These are phyloP conservation scores for Gisinianus flammeolus DNA, from an alignment of 2,888 invertebrate genomes.

Conservation along the genomic window DNA sequence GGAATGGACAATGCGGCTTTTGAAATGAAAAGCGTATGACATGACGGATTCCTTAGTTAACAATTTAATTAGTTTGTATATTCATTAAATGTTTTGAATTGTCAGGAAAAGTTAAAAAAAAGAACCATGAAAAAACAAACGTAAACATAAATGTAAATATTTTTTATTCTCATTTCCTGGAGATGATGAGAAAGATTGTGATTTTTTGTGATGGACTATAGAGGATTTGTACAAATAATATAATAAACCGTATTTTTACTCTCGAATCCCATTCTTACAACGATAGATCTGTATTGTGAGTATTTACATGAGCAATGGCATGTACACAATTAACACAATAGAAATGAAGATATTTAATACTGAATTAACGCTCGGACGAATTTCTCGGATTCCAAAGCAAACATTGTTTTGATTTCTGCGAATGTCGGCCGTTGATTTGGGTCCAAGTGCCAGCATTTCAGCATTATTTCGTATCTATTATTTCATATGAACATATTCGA, in stretches of 20 bases:
- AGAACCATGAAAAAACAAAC: too few relatives aligned
- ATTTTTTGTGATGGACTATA: background rate
- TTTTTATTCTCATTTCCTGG: background rate
- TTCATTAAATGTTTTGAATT: too few relatives aligned
- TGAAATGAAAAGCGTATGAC: conserved; percentile 39
- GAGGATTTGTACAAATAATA: background rate
- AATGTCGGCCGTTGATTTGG: background rate
- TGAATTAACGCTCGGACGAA: background rate
- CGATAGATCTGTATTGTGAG: background rate
- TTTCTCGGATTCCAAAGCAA: background rate
- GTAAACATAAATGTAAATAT: too few relatives aligned
- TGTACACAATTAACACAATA: background rate
- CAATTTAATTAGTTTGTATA: too few relatives aligned
- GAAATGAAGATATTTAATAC: background rate
- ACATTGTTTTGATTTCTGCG: background rate
- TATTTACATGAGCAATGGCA: background rate
- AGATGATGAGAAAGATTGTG: background rate
- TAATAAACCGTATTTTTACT: too few relatives aligned
- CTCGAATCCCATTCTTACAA: too few relatives aligned
- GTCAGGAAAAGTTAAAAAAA: too few relatives aligned
- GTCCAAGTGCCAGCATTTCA: background rate
- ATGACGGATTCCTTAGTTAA: too few relatives aligned
- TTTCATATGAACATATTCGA: too few relatives aligned
- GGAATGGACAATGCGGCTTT: conserved; percentile 30
- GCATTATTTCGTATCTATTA: conserved; percentile 5